Base-by-base conservation (phyloP, 2,113 vertebrate species). In the Clupea harengus region DNA sequence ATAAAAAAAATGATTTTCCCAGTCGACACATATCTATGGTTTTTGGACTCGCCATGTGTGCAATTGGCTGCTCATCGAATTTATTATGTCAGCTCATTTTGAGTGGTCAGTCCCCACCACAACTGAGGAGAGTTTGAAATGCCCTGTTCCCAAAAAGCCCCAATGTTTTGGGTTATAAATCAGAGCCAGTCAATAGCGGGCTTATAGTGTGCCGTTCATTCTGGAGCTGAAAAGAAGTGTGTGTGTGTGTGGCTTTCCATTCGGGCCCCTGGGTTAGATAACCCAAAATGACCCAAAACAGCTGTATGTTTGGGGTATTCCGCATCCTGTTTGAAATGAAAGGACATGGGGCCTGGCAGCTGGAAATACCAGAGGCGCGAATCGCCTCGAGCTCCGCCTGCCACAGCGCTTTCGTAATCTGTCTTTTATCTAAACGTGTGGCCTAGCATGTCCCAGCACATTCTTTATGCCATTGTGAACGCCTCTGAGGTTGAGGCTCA, bases 261-360 rank as follows among this genome's bases (percentile, higher is more conserved):
- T 25, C n/a, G n/a, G 64, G 64, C 64, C 64, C 25, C n/a, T 10
- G 64, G 64, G 64, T 86, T 46, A 45, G 57, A 81, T 81, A 75
- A 39, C 83, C 44, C 72, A 15, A 85, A 25, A 72, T 47, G 20
- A 50, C 45, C 78, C 39, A 44, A n/a, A 15, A 17, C 60, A 75
- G 54, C 81, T 78, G 81, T 57, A 82, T 81, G 81, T 86, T 72
- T 60, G 28, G 44, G 47, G 67, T 72, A 47, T 8, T 28, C 47
- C 22, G 39, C 84, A 88, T 89, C 81, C 85, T 84, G 78, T 84
- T 84, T 75, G 13, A 72, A 80, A 46, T 20, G 20, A 0, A 6
- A 6, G 46, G 45, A 72, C 4, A 45, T 81, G 49, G 10, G 8
- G 49, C 44, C n/a, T 4, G 49, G n/a, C 49, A 15, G 52, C 46